Conservation (phyloP, 2,888 invertebrate genomes). For the Atethmia centrago region DNA sequence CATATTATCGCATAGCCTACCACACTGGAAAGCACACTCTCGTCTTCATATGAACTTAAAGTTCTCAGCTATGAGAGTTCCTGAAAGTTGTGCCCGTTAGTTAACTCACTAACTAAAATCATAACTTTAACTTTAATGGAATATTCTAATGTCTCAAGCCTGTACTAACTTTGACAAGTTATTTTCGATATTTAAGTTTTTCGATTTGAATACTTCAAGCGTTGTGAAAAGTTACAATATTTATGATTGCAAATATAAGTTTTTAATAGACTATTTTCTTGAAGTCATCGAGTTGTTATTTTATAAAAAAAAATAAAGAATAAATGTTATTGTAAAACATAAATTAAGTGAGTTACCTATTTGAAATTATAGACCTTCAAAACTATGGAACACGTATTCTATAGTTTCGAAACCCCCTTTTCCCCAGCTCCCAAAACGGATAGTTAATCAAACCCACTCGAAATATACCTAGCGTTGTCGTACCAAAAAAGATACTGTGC, state of each 20-base stretch:
- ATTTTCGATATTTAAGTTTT: slow-evolving; percentile 46
- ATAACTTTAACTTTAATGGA: slow-evolving; percentile 61
- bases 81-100: slow-evolving; percentile 53
- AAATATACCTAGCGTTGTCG: no score
- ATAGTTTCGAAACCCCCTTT: no score
- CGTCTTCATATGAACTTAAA: slow-evolving; percentile 57
- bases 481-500: no score
- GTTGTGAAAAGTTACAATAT: slow-evolving; percentile 11
- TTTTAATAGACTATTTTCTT: slow-evolving; percentile 27
- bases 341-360: no score
- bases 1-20: slow-evolving; percentile 2
- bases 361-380: no score
- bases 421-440: no score
- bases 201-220: slow-evolving; percentile 15
- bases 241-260: slow-evolving; percentile 25
- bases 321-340: no score
- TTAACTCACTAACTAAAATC: slow-evolving; percentile 65
- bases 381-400: no score
- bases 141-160: slow-evolving; percentile 55
- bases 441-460: no score
- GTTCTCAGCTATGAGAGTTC: slow-evolving; percentile 44
- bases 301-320: no score
- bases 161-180: slow-evolving; percentile 43
- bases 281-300: neutral
- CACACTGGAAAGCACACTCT: neutral